Conservation (phyloP, 2,797 vertebrate species). For the Decapterus maruadsi region DNA sequence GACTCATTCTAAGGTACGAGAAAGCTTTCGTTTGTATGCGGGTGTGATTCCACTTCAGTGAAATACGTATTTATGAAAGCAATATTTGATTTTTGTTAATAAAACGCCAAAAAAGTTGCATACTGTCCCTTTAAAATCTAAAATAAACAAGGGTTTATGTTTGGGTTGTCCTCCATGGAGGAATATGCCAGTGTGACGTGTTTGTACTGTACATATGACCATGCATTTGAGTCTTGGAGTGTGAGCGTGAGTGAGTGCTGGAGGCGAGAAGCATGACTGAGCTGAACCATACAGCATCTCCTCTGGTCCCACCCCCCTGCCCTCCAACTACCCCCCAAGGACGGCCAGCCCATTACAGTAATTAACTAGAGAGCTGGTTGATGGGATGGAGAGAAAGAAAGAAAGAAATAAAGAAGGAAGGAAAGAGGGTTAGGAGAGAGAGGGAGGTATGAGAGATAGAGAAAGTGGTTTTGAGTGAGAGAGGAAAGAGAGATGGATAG, state of each 20-base stretch:
- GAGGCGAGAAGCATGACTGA: slow-evolving; percentile 57
- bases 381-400: slow-evolving; percentile 64
- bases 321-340: slow-evolving; percentile 77
- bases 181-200: not conserved
- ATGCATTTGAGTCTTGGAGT: not conserved
- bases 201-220: slow-evolving; percentile 7
- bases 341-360: slow-evolving; percentile 80
- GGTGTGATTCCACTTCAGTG: too few relatives aligned
- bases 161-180: not conserved
- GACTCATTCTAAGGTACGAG: too few relatives aligned
- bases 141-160: too few relatives aligned
- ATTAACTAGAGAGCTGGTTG: slow-evolving; percentile 80
- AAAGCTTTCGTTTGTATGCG: too few relatives aligned
- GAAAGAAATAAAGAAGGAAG: slow-evolving; percentile 33
- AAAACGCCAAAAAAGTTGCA: too few relatives aligned
- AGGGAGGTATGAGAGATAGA: slow-evolving; percentile 58
- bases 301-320: slow-evolving; percentile 64
- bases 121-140: too few relatives aligned
- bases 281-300: slow-evolving; percentile 60
- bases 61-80: too few relatives aligned
- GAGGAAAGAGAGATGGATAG: slow-evolving; percentile 59
- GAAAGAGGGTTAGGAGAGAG: slow-evolving; percentile 31
- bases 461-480: slow-evolving; percentile 61
- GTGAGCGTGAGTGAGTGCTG: slow-evolving; percentile 16
- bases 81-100: too few relatives aligned